Conservation (phyloP, 2,797 vertebrate genomes). For the Lophius americanus region DNA sequence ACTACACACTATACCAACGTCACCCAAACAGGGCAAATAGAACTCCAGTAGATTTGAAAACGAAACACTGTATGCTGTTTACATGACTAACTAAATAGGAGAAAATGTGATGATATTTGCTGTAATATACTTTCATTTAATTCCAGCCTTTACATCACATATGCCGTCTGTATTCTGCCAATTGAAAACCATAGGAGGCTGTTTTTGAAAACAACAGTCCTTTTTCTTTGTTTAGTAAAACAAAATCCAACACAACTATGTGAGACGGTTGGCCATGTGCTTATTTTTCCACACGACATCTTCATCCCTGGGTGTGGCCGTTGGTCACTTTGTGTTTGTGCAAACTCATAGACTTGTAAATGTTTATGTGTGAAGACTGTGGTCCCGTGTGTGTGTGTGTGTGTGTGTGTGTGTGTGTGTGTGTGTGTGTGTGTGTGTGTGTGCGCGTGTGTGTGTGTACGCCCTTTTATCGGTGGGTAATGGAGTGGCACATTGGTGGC, state of each 20-base stretch:
- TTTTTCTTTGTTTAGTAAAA: slow-evolving; percentile 41
- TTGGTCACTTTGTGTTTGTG: slow-evolving; percentile 6
- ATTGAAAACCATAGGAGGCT: not conserved
- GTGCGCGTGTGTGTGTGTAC: slow-evolving; percentile 19
- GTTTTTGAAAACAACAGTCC: slow-evolving; percentile 7
- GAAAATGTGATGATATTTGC: not conserved
- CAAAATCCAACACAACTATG: slow-evolving; percentile 14
- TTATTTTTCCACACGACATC: slow-evolving; percentile 36
- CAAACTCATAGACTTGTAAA: not conserved
- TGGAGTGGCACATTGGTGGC: slow-evolving; percentile 58
- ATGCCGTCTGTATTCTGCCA: slow-evolving; percentile 1
- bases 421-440: not conserved
- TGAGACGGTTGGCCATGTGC: slow-evolving; percentile 15
- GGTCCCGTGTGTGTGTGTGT: not conserved
- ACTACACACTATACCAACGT: not conserved
- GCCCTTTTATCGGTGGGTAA: slow-evolving; percentile 57
- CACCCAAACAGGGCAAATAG: not conserved
- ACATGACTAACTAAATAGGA: not conserved
- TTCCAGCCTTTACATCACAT: not conserved
- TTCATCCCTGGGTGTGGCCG: slow-evolving; percentile 11
- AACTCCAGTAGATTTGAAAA: not conserved
- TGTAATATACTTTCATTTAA: not conserved
- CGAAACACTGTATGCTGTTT: not conserved
- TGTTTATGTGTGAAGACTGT: not conserved
- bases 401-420: slow-evolving; percentile 9